phyloP scores from a whole-genome alignment of 2,888 invertebrate genomes.

The Eurytoma californica region DNA sequence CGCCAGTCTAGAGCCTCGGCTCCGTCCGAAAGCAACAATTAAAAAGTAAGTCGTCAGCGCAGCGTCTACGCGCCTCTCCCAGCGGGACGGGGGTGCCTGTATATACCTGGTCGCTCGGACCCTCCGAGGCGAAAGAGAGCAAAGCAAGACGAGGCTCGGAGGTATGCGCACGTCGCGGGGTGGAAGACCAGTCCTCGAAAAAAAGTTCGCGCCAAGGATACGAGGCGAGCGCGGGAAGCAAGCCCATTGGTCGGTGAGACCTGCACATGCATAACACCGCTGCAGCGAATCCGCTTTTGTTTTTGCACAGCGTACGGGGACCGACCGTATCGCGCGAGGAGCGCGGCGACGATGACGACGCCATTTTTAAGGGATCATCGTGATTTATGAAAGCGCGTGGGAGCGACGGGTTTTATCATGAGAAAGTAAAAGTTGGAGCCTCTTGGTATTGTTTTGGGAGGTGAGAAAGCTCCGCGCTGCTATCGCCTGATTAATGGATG shows the following conservation, averaged over 20 bases:
- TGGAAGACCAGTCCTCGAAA: slow-evolving; percentile 18
- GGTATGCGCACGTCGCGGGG: slow-evolving; percentile 14
- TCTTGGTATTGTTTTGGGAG: too few species aligned
- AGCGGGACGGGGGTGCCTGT: background rate
- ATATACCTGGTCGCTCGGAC: background rate
- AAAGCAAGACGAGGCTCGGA: too few species aligned
- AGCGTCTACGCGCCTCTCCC: too few species aligned
- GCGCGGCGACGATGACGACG: too few species aligned
- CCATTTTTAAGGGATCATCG: background rate
- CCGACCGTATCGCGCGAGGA: too few species aligned
- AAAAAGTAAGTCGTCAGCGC: slow-evolving; percentile 40
- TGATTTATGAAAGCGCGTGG: slow-evolving; percentile 20
- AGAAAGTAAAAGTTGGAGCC: slow-evolving; percentile 18
- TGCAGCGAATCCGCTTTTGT: too few species aligned
- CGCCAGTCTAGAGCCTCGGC: background rate
- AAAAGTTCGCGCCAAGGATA: slow-evolving; percentile 23
- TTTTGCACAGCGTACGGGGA: too few species aligned
- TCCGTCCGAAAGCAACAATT: background rate
- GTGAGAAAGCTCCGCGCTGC: too few species aligned
- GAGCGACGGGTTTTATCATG: background rate
- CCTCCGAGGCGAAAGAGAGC: background rate
- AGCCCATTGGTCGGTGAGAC: slow-evolving; percentile 58
- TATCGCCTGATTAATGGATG: too few species aligned
- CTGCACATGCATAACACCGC: background rate
- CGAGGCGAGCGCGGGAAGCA: slow-evolving; percentile 61